phyloP scores from a whole-genome alignment of 2,888 invertebrate species.

The Tenthredo livida region DNA sequence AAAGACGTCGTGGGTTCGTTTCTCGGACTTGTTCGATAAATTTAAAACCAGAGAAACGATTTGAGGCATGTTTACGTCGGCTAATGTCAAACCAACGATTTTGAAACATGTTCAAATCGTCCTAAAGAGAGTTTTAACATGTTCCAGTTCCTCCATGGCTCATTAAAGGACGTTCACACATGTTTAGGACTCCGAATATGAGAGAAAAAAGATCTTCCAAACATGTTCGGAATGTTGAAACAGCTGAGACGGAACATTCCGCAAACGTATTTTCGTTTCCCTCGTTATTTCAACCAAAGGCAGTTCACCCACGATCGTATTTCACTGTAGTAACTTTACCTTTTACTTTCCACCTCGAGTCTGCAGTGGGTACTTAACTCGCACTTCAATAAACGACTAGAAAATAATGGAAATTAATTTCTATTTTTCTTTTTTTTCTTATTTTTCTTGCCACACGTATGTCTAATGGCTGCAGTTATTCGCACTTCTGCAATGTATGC shows the following conservation, averaged over 20 bases:
- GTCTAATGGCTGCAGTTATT: neutral
- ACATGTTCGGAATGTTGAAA: neutral
- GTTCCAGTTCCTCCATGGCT: neutral
- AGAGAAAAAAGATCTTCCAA: neutral
- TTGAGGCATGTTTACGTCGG: neutral
- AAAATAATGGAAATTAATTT: neutral
- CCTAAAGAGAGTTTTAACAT: neutral
- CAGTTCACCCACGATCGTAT: neutral
- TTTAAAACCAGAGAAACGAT: neutral
- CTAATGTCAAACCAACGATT: neutral
- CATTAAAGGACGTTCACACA: too few species aligned
- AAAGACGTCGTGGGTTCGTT: neutral
- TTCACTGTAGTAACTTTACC: neutral
- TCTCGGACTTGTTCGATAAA: neutral
- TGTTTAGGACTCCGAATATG: neutral
- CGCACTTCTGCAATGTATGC: neutral
- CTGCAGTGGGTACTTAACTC: neutral
- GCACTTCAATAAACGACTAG: neutral
- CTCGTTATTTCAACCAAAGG: neutral
- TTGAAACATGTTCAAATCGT: neutral
- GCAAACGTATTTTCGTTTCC: neutral
- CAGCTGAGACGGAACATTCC: neutral
- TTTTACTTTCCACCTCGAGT: neutral
- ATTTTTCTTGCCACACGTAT: neutral
- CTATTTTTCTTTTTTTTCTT: neutral